Evolutionary conservation across 2,888 invertebrate species (phyloP).

Genomic region (Dicranocentrus wangi): DNA sequence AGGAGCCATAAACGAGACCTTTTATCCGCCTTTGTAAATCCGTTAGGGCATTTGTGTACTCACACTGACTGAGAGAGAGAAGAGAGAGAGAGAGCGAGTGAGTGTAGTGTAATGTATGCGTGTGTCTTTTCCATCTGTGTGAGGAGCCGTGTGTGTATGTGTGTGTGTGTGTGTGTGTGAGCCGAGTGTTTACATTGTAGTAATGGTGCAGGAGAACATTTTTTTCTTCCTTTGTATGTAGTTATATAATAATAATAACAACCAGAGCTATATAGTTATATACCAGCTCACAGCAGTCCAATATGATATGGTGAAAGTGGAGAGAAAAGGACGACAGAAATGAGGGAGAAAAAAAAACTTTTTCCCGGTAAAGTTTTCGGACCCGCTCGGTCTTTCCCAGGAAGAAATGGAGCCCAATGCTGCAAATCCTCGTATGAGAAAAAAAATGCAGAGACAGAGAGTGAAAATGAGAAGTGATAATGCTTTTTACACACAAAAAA

Average conservation of each 20-base stretch:
- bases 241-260: too few species aligned
- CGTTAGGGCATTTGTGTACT: conserved; percentile 18
- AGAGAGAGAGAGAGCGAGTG: too few species aligned
- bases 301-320: conserved; percentile 26
- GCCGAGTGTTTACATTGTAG: conserved; percentile 1
- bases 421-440: neutral
- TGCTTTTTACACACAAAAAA: too few species aligned
- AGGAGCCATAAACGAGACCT: conserved; percentile 27
- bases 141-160: neutral
- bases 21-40: conserved; percentile 30
- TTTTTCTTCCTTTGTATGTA: too few species aligned
- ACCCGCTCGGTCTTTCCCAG: conserved; percentile 16
- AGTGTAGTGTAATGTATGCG: conserved; percentile 2
- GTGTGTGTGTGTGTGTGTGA: neutral
- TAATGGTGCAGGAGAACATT: conserved; percentile 11
- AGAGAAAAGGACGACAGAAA: conserved; percentile 10
- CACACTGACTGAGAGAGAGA: neutral
- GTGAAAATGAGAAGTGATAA: neutral
- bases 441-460: neutral
- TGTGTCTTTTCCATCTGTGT: neutral
- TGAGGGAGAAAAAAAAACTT: conserved; percentile 27
- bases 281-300: neutral
- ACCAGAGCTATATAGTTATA: too few species aligned
- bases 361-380: conserved; percentile 39
- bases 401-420: too few species aligned